Evolutionary conservation across 2,888 invertebrate species (phyloP).

Genomic region (Pecten maximus): DNA sequence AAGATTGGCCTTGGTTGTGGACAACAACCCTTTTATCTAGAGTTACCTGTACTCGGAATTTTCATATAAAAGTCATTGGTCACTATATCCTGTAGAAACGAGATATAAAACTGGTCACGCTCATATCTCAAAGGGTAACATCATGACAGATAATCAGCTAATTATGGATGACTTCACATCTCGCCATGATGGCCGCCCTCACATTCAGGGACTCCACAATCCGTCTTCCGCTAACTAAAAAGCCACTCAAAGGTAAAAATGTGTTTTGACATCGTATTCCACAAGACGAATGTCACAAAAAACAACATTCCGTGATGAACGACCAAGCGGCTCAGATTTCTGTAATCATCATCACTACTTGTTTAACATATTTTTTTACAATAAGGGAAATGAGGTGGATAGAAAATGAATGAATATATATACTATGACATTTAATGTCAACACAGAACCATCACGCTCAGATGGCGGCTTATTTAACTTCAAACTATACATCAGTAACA

Average conservation of each 20-base stretch:
- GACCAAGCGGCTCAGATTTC: not conserved
- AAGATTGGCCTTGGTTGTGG: too few relatives aligned
- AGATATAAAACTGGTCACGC: not conserved
- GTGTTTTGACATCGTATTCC: not conserved
- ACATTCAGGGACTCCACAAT: not conserved
- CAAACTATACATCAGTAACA: too few relatives aligned
- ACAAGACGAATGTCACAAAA: slow-evolving; percentile 18
- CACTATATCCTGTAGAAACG: not conserved
- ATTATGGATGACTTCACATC: not conserved
- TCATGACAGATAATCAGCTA: not conserved
- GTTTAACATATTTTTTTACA: slow-evolving; percentile 22
- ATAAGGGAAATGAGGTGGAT: not conserved
- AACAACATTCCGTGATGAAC: not conserved
- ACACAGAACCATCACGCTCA: not conserved
- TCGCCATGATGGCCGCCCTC: not conserved
- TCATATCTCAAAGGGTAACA: not conserved
- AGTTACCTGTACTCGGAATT: not conserved
- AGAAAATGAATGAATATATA: not conserved
- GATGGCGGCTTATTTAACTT: too few relatives aligned
- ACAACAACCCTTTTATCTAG: too few relatives aligned
- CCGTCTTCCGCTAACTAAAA: not conserved
- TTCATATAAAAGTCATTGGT: not conserved
- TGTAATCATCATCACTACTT: not conserved
- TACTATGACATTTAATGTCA: not conserved
- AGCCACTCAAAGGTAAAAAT: not conserved